Conservation (phyloP, 2,797 vertebrate species). For the Helarctos malayanus region DNA sequence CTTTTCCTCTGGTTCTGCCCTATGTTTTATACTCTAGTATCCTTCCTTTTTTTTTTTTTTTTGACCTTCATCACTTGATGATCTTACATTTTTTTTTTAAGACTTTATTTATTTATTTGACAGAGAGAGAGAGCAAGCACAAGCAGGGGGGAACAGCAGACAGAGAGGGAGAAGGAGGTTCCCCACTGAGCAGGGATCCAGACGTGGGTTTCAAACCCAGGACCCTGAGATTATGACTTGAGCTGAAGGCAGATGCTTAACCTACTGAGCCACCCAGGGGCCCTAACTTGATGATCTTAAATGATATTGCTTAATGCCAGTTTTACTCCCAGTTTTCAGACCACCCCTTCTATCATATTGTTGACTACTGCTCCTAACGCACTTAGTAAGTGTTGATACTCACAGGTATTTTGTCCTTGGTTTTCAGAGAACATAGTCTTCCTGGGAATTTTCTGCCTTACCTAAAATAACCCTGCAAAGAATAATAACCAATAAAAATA, state of each 20-base stretch:
- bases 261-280: background rate
- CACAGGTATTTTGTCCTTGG: background rate
- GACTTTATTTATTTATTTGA: background rate
- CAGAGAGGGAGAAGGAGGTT: background rate
- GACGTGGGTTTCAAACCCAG: background rate
- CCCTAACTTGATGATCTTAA: background rate
- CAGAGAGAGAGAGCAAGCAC: background rate
- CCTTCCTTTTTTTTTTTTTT: background rate
- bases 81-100: background rate
- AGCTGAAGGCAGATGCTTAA: background rate
- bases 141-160: background rate
- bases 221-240: background rate
- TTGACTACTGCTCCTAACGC: background rate
- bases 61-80: background rate
- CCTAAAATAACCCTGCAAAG: background rate
- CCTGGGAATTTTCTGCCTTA: background rate
- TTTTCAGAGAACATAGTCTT: background rate
- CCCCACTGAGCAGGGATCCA: background rate
- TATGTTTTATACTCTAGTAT: background rate
- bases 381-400: background rate
- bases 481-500: background rate
- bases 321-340: background rate
- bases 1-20: background rate
- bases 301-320: background rate
- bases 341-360: background rate